phyloP scores from a whole-genome alignment of 2,888 invertebrate species.

The Drosophila affinis region DNA sequence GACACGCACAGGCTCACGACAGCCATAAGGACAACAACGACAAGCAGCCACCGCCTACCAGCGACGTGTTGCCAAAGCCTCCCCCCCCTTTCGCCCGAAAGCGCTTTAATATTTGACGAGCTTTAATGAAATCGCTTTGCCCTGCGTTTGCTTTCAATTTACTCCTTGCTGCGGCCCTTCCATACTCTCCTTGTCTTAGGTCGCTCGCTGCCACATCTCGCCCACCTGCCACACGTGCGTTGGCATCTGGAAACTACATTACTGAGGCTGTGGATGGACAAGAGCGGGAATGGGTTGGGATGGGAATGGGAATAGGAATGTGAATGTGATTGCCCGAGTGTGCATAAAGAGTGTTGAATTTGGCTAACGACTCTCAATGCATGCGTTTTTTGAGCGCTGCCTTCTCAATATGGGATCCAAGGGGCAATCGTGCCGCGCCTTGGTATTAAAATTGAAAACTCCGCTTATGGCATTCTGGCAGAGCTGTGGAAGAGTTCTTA shows the following conservation, averaged over 20 bases:
- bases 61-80: background rate
- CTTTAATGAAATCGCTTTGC: conserved; percentile 76
- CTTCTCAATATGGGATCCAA: conserved; percentile 47
- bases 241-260: conserved; percentile 25
- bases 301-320: background rate
- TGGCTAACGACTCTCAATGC: conserved; percentile 51
- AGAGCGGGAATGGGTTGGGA: background rate
- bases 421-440: conserved; percentile 48
- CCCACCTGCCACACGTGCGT: conserved; percentile 9
- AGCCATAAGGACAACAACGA: conserved; percentile 21
- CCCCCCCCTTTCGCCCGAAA: conserved; percentile 29
- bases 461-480: background rate
- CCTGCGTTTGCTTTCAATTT: conserved; percentile 69
- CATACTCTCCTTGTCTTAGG: background rate
- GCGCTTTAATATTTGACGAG: conserved; percentile 75
- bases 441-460: conserved; percentile 9
- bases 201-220: background rate
- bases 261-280: conserved; percentile 8
- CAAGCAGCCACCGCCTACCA: conserved; percentile 15
- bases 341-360: conserved; percentile 61
- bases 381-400: conserved; percentile 39
- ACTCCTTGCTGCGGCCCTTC: conserved; percentile 30
- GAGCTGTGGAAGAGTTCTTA: background rate
- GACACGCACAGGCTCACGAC: conserved; percentile 10
- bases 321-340: conserved; percentile 49